These are phyloP conservation scores for Elaeidobius kamerunicus DNA, from an alignment of 2,888 invertebrate genomes.

Conservation along the genomic window DNA sequence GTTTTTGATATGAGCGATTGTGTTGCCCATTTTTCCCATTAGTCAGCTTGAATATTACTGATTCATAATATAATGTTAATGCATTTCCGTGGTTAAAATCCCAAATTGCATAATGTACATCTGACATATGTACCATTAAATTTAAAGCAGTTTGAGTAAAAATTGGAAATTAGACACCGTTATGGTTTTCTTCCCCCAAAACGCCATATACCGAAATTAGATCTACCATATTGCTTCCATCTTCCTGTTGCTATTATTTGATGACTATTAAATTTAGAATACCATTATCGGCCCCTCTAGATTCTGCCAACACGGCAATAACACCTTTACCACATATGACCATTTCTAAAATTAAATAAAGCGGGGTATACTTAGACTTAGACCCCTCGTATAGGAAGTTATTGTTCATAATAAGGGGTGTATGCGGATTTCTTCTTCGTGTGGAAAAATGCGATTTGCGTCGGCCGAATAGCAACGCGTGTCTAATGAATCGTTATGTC, in stretches of 20 bases:
- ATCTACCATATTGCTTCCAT: neutral
- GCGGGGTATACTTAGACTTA: too few relatives aligned
- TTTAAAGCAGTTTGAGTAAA: too few relatives aligned
- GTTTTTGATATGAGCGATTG: too few relatives aligned
- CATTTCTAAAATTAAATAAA: slow-evolving; percentile 18
- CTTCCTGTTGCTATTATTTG: slow-evolving; percentile 1
- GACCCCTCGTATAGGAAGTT: slow-evolving; percentile 10
- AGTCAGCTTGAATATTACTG: too few relatives aligned
- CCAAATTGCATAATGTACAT: too few relatives aligned
- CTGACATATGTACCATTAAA: too few relatives aligned
- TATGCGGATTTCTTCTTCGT: slow-evolving; percentile 23
- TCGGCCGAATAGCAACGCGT: slow-evolving; percentile 21
- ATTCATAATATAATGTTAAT: too few relatives aligned
- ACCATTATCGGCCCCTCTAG: neutral
- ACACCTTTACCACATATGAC: slow-evolving; percentile 2
- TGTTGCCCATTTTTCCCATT: too few relatives aligned
- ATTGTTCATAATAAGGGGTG: slow-evolving; percentile 23
- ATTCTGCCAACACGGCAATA: neutral
- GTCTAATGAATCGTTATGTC: slow-evolving; percentile 25
- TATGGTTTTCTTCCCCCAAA: too few relatives aligned
- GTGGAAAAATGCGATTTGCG: slow-evolving; percentile 28
- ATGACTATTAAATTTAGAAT: slow-evolving; percentile 4
- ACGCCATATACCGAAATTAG: too few relatives aligned
- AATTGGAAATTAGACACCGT: too few relatives aligned
- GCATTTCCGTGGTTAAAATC: too few relatives aligned